Evolutionary conservation across 2,888 invertebrate species (phyloP), one percentile per base, ranked within the genome.

Genomic region (Cylloceria caligata): DNA sequence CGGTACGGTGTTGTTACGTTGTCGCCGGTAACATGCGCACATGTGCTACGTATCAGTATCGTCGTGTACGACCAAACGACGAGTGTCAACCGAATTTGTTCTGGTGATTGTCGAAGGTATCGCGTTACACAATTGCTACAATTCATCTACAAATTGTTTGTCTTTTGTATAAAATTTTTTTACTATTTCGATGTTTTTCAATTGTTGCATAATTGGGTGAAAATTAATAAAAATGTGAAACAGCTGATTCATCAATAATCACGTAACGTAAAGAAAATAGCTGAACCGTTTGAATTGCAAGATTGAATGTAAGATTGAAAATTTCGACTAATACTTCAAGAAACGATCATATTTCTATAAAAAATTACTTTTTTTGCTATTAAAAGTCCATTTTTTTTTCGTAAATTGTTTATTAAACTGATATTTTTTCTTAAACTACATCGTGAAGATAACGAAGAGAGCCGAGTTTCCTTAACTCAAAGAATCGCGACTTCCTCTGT

Each of bases 81-180:
- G 65, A 72, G 78, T 64, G 81, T 36, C 69, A 60, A 71, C 42
- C 74, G 69, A 74, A 81, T 78, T 81, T 81, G 81, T 81, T 60
- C n/a, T 47, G 36, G 19, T 24, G 34, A 2, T 77, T 77, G 81
- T 69, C 62, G 9, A 67, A 39, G 7, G 39, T 47, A 16, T 36
- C n/a, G 1, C 24, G n/a, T 36, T 52, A 36, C 27, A 39, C 19
- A 16, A 11, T 21, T 36, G 49, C 7, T 5, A 7, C n/a, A 11
- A 36, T 6, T 24, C 47, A 27, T 27, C 30, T 19, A 36, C 34
- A 36, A 52, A 52, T 52, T 36, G 1, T 39, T 11, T 1, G 30
- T 30, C 13, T 6, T 9, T 4, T 0, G 9, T 13, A 9, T 7
- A 52, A 24, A 52, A 21, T 11, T 5, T 6, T n/a, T 1, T n/a